Base-by-base conservation (phyloP, 2,797 vertebrate species). In the Carapus acus region DNA sequence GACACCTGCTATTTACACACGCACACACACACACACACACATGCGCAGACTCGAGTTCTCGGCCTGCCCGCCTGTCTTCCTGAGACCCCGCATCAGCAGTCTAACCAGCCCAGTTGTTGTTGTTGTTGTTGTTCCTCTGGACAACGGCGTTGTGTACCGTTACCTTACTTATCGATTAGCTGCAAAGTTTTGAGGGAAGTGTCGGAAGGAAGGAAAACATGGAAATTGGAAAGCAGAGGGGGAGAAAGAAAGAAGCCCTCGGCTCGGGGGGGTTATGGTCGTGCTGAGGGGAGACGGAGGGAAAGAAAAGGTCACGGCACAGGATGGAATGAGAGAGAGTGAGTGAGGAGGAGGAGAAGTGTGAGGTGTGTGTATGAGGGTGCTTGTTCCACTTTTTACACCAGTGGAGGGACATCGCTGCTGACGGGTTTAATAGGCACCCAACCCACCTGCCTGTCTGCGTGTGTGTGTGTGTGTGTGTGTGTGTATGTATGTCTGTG, bases 321-420 rank as follows among this genome's bases (percentile, higher is more conserved):
- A 49, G 42, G 15, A 31, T 56, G 69, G 47, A 59, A 51, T 14
- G 49, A 37, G 64, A 41, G 39, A 36, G 67, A 37, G 54, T 20
- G 19, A 20, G 31, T 56, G 59, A 54, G 19, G 51, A 55, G 65
- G 49, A 21, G 41, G 27, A 43, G 57, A 71, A 56, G 63, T 72
- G 56, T 34, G 57, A 75, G 6, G 4, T 7, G 49, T 40, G 68
- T 43, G 67, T 71, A 68, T 61, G 78, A 77, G 72, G 73, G 62
- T 69, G 51, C 71, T 49, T 53, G 58, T 73, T 79, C 76, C 58
- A 67, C 62, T 77, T 73, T n/a, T 78, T 61, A 72, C 71, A 73
- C 61, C 64, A 62, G 71, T 67, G 62, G 73, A 81, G 71, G 62
- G 74, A 76, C 79, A 76, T 82, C 64, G 74, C 49, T 73, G 54